Evolutionary conservation across 2,888 invertebrate genomes (phyloP).

Genomic region (Aleiodes leptofemur): DNA sequence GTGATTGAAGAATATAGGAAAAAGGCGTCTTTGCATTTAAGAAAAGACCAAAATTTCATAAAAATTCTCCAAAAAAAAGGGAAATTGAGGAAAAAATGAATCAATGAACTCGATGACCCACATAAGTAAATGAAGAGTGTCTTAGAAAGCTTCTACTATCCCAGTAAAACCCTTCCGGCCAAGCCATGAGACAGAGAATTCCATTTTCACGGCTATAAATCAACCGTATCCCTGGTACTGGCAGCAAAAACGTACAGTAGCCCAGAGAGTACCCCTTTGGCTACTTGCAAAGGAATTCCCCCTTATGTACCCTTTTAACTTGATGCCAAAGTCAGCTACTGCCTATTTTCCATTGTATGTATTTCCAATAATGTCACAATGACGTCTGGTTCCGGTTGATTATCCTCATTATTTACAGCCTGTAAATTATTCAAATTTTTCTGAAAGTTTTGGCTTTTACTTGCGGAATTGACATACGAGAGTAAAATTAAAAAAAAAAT

Average conservation of each 20-base stretch:
- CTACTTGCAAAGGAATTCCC: slow-evolving; percentile 50
- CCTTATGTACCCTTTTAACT: slow-evolving; percentile 48
- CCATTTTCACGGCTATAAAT: slow-evolving; percentile 71
- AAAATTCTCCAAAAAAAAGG: not conserved
- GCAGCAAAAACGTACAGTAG: slow-evolving; percentile 32
- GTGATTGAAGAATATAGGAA: slow-evolving; percentile 66
- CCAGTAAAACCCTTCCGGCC: not conserved
- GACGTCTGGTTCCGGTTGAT: slow-evolving; percentile 66
- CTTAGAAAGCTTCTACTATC: not conserved
- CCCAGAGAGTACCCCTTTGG: slow-evolving; percentile 62
- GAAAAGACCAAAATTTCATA: no score
- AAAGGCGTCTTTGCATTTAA: slow-evolving; percentile 39
- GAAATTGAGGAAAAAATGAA: not conserved
- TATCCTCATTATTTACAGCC: slow-evolving; percentile 67
- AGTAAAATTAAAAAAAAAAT: no score
- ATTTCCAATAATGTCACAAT: slow-evolving; percentile 62
- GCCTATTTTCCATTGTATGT: slow-evolving; percentile 58
- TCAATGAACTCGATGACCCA: slow-evolving; percentile 3
- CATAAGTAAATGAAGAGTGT: not conserved
- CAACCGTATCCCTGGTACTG: slow-evolving; percentile 55
- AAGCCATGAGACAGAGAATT: slow-evolving; percentile 59
- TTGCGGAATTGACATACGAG: not conserved
- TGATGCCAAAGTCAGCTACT: slow-evolving; percentile 56
- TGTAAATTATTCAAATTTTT: slow-evolving; percentile 68
- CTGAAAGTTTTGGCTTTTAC: not conserved